Evolutionary conservation across 2,888 invertebrate species (phyloP), one percentile per base, ranked within the genome.

Genomic region (Nineta flava): DNA sequence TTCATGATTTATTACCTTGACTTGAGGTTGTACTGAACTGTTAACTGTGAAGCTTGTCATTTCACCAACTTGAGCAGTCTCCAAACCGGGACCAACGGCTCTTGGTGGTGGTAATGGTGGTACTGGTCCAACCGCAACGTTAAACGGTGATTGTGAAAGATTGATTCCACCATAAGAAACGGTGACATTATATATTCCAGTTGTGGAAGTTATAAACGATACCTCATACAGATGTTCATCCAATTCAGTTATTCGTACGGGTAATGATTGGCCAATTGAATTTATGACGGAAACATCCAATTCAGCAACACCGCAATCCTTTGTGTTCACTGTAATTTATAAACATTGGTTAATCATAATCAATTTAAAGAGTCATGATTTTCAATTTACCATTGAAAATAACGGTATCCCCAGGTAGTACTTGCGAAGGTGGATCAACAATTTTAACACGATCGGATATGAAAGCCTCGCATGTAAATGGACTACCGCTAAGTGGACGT

Each of bases 381-480:
- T 48, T 31, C 16, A 9, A 66, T 69, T 72, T 71, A 87, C 87
- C 74, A 70, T 83, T 82, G 57, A 91, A 85, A 50, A 79, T 78
- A 51, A 91, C 83, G 48, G 83, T 81, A 60, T 88, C 88, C 58
- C 90, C 87, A 21, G 88, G 79, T 31, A 85, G 82, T 52, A 90
- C 77, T 53, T 79, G 83, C 47, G 78, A 83, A 43, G 81, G 84
- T 50, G 86, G 70, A 53, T 86, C 84, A 49, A 86, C 80, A 41
- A 93, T 70, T 52, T 80, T 76, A 0, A 94, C 85, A 67, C 83
- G 82, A 59, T 81, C 81, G 0, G 90, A 80, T 66, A 96, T 94
- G 62, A 84, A 94, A 0, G 92, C 87, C 62, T 93, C 87, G 62
- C 96, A 94, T 50, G 81, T 83, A 67, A 88, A 97, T 0, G 97